Percentiles rank a stretch among this genome's conserved stretches.
Evolutionary conservation across 2,113 vertebrate genomes (phyloP).

Genomic region (Cnemophilus loriae): DNA sequence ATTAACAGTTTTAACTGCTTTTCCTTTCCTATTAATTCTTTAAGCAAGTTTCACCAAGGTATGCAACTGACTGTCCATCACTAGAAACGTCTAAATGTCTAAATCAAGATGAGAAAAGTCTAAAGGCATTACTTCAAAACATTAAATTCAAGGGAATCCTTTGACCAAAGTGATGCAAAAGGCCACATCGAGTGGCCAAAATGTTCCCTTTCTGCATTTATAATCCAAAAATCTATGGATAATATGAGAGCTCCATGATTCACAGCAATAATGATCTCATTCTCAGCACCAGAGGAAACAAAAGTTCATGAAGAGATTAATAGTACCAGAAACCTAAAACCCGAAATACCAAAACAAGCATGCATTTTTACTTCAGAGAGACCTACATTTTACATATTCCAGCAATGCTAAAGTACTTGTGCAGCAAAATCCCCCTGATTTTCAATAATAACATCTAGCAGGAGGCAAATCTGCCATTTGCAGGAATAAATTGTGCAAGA

Average conservation of each 20-base stretch:
- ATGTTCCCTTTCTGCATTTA: background rate
- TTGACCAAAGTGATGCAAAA: background rate
- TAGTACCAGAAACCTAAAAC: slow-evolving; percentile 1
- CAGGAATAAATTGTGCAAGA: background rate
- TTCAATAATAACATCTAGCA: background rate
- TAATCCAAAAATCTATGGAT: slow-evolving; percentile 14
- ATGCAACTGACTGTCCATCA: background rate
- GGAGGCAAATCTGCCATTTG: background rate
- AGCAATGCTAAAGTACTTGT: background rate
- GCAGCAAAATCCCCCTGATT: background rate
- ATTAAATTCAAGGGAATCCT: slow-evolving; percentile 11
- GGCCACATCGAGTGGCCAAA: background rate
- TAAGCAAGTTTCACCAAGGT: background rate
- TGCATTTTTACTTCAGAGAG: slow-evolving; percentile 27
- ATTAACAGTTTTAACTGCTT: background rate
- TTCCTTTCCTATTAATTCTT: background rate
- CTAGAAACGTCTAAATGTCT: background rate
- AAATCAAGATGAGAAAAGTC: background rate
- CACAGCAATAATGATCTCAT: slow-evolving; percentile 55
- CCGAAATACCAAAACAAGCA: slow-evolving; percentile 25
- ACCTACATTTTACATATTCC: slow-evolving; percentile 10
- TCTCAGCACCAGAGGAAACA: slow-evolving; percentile 40
- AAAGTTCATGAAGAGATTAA: slow-evolving; percentile 29
- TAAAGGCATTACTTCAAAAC: background rate
- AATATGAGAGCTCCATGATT: slow-evolving; percentile 23